phyloP scores from a whole-genome alignment of 2,888 invertebrate species.

The Globia sparganii region DNA sequence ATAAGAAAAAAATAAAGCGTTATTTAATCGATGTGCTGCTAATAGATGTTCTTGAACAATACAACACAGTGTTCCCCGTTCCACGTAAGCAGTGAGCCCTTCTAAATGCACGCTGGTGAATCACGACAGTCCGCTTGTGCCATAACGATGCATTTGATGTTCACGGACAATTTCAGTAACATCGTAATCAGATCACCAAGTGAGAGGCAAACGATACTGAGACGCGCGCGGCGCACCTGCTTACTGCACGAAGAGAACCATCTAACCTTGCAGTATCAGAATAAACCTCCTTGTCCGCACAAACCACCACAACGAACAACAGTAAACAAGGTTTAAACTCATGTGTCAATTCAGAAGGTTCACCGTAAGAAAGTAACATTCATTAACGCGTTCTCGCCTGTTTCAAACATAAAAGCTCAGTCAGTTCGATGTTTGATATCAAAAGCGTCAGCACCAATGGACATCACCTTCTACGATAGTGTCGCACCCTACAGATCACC shows the following conservation, averaged over 20 bases:
- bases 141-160: slow-evolving; percentile 83
- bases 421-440: slow-evolving; percentile 36
- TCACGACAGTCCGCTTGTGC: slow-evolving; percentile 79
- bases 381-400: slow-evolving; percentile 40
- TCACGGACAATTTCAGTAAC: slow-evolving; percentile 79
- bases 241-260: slow-evolving; percentile 42
- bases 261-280: slow-evolving; percentile 54
- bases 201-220: slow-evolving; percentile 86
- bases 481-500: slow-evolving; percentile 22
- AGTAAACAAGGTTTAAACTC: slow-evolving; percentile 46
- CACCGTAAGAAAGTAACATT: slow-evolving; percentile 44
- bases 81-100: slow-evolving; percentile 88
- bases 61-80: slow-evolving; percentile 81
- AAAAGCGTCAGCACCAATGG: slow-evolving; percentile 18
- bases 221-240: slow-evolving; percentile 82
- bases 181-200: slow-evolving; percentile 84
- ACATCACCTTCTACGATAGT: slow-evolving; percentile 24
- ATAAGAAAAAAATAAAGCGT: not conserved
- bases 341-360: slow-evolving; percentile 36
- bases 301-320: slow-evolving; percentile 23
- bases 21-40: slow-evolving; percentile 1
- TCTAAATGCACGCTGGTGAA: slow-evolving; percentile 86
- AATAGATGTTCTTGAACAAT: slow-evolving; percentile 81
- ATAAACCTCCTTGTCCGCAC: slow-evolving; percentile 45
- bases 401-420: slow-evolving; percentile 35